These are phyloP conservation scores for Rhimphoctona megacephalus DNA, from an alignment of 2,888 invertebrate genomes.

Conservation along the genomic window DNA sequence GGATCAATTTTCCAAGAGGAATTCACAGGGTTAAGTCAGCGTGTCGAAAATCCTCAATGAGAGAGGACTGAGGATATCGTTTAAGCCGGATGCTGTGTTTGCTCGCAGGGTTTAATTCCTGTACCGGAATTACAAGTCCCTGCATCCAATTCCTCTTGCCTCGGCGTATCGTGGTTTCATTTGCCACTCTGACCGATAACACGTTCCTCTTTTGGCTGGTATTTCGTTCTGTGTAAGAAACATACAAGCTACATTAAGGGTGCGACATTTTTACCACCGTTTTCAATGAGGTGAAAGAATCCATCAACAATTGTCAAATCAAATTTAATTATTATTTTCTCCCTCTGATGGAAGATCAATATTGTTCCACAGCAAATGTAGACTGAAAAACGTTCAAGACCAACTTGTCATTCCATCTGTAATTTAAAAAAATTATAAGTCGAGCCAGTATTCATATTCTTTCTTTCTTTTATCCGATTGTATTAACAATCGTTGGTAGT, in stretches of 20 bases:
- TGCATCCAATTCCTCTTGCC: slow-evolving; percentile 74
- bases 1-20: slow-evolving; percentile 20
- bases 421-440: background rate
- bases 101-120: slow-evolving; percentile 74
- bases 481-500: background rate
- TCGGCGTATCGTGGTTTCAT: slow-evolving; percentile 58
- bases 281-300: background rate
- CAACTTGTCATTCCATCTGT: background rate
- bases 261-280: slow-evolving; percentile 16
- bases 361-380: background rate
- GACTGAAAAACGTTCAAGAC: background rate
- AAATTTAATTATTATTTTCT: background rate
- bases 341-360: background rate
- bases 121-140: slow-evolving; percentile 75
- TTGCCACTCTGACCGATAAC: slow-evolving; percentile 49
- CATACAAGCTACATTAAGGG: background rate
- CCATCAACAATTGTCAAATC: background rate
- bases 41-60: slow-evolving; percentile 17
- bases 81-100: slow-evolving; percentile 65
- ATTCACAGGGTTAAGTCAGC: slow-evolving; percentile 31
- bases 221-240: slow-evolving; percentile 32
- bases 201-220: slow-evolving; percentile 21
- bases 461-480: background rate
- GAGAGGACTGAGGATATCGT: slow-evolving; percentile 18
- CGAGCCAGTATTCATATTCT: background rate